Evolutionary conservation across 2,888 invertebrate species (phyloP).

Genomic region (Drosophila kambysellisi): DNA sequence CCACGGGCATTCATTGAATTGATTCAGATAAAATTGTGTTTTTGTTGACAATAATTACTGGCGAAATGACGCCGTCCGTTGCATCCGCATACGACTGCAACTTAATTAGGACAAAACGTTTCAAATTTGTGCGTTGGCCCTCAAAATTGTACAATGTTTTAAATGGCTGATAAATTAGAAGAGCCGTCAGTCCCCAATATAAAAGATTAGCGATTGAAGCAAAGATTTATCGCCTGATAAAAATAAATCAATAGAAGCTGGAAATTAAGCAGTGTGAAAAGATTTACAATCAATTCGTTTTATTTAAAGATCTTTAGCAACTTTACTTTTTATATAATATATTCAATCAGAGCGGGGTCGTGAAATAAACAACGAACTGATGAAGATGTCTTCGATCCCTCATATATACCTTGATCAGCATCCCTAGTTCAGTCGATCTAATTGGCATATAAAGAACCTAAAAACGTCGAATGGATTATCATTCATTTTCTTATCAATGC

Average conservation of each 20-base stretch:
- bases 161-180: conserved; percentile 32
- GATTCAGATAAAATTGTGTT: conserved; percentile 75
- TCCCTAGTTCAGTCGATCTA: not conserved
- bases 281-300: not conserved
- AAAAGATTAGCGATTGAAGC: not conserved
- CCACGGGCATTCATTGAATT: conserved; percentile 69
- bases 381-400: not conserved
- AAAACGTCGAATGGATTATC: not conserved
- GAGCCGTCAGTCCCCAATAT: not conserved
- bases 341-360: not conserved
- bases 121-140: conserved; percentile 34
- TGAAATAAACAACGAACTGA: not conserved
- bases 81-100: conserved; percentile 30
- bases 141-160: conserved; percentile 27
- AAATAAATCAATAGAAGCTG: conserved; percentile 5
- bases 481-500: not conserved
- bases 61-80: conserved; percentile 36
- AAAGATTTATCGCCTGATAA: conserved; percentile 1
- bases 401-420: not conserved
- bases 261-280: not conserved
- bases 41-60: conserved; percentile 61
- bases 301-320: not conserved
- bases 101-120: conserved; percentile 56
- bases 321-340: not conserved
- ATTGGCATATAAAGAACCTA: not conserved